These are phyloP conservation scores for Solea senegalensis DNA, from an alignment of 2,113 vertebrate species.

Conservation along the genomic window DNA sequence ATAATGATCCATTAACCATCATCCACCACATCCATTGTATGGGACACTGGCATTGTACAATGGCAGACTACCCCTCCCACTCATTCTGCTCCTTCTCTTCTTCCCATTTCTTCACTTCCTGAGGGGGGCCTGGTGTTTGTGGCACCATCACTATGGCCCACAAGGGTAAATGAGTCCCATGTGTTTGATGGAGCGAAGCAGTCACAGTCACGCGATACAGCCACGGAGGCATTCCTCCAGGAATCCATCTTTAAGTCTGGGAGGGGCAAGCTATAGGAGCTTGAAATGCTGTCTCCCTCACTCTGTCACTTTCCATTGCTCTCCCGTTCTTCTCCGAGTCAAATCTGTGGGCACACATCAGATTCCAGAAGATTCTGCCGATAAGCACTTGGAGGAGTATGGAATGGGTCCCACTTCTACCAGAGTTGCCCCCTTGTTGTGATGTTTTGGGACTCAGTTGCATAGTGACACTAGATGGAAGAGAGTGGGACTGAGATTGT, in stretches of 20 bases:
- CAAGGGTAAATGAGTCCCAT: constrained; percentile 82
- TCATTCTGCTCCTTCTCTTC: constrained; percentile 38
- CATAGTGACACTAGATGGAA: constrained; percentile 67
- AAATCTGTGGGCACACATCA: constrained; percentile 53
- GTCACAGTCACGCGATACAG: constrained; percentile 79
- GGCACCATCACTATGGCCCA: constrained; percentile 76
- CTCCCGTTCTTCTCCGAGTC: constrained; percentile 30
- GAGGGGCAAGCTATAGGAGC: constrained; percentile 53
- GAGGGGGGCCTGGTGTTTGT: constrained; percentile 72
- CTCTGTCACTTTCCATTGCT: constrained; percentile 41
- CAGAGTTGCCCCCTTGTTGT: constrained; percentile 70
- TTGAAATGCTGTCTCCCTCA: constrained; percentile 36
- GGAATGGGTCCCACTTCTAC: constrained; percentile 54
- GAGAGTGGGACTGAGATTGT: constrained; percentile 49
- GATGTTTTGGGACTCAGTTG: constrained; percentile 76
- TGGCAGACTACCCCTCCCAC: constrained; percentile 43
- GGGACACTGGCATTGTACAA: constrained; percentile 54
- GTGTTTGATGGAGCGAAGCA: constrained; percentile 77
- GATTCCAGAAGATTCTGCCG: constrained; percentile 66
- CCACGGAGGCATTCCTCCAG: constrained; percentile 74
- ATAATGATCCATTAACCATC: constrained; percentile 56
- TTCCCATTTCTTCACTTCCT: constrained; percentile 56
- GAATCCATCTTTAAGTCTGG: constrained; percentile 74
- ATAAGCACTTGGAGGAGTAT: constrained; percentile 60
- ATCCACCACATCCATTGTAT: constrained; percentile 22